Evolutionary conservation across 2,113 vertebrate species (phyloP).

Genomic region (Sterna hirundo): DNA sequence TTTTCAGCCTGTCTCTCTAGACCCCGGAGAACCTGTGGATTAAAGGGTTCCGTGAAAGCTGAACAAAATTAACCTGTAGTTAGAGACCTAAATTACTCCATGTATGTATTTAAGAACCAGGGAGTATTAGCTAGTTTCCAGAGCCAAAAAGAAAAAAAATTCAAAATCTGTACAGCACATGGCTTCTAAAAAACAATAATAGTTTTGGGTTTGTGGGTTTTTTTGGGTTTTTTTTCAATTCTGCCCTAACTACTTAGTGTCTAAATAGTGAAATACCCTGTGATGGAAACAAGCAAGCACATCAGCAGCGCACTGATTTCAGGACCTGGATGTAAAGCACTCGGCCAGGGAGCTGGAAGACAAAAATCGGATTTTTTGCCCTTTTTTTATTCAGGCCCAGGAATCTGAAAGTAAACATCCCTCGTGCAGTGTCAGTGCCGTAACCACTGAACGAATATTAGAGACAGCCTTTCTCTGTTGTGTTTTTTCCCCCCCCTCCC

Average conservation of each 20-base stretch:
- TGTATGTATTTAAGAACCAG: neutral
- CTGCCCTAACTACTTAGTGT: neutral
- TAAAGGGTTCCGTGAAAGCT: neutral
- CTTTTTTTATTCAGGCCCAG: neutral
- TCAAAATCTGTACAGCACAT: neutral
- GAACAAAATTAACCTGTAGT: neutral
- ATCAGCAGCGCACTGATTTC: neutral
- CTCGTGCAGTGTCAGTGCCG: neutral
- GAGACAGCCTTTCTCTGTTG: neutral
- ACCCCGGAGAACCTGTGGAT: neutral
- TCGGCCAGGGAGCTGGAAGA: neutral
- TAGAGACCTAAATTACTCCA: neutral
- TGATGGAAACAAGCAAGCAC: neutral
- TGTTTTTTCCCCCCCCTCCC: neutral
- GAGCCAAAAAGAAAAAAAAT: too few species aligned
- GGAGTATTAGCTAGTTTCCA: neutral
- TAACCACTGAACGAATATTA: neutral
- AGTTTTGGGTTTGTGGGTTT: neutral
- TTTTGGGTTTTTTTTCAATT: neutral
- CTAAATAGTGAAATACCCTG: neutral
- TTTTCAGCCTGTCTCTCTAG: neutral
- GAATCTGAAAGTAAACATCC: rapidly evolving
- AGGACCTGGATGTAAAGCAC: neutral
- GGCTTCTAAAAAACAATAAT: neutral
- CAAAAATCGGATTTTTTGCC: rapidly evolving